phyloP scores from a whole-genome alignment of 2,888 invertebrate species.

The Ceramica pisi region DNA sequence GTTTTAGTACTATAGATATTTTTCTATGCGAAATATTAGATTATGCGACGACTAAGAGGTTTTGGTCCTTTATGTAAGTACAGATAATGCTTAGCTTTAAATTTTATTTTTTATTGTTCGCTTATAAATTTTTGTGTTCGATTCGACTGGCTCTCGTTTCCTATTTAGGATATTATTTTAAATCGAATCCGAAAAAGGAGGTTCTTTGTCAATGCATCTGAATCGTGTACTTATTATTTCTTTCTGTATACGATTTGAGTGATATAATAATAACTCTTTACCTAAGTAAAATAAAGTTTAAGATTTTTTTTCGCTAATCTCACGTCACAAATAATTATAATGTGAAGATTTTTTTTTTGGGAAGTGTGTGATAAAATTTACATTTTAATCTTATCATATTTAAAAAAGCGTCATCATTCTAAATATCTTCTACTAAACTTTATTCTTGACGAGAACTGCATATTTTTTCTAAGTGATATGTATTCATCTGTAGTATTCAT shows the following conservation, averaged over 20 bases:
- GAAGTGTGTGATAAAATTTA: constrained; percentile 18
- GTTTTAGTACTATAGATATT: constrained; percentile 77
- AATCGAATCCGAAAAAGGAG: neutral
- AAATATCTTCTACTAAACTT: neutral
- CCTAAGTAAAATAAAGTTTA: constrained; percentile 7
- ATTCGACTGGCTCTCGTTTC: constrained; percentile 44
- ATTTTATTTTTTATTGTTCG: constrained; percentile 35
- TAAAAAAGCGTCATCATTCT: neutral
- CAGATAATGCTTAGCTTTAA: constrained; percentile 61
- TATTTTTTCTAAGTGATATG: constrained; percentile 45
- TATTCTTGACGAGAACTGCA: constrained; percentile 22
- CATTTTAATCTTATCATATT: neutral
- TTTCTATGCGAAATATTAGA: constrained; percentile 79
- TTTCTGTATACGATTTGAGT: constrained; percentile 33
- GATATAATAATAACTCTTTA: neutral
- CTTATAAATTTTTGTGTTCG: constrained; percentile 46
- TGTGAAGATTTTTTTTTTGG: neutral
- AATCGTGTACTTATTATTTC: constrained; percentile 32
- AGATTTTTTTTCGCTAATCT: constrained; percentile 2
- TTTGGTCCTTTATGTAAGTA: constrained; percentile 73
- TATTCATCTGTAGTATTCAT: constrained; percentile 76
- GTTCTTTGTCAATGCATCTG: neutral
- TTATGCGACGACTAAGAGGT: constrained; percentile 80
- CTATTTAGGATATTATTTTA: constrained; percentile 25
- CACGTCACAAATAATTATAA: constrained; percentile 46